Base-by-base conservation (phyloP, 2,888 invertebrate genomes). In the Melipona bicolor region DNA sequence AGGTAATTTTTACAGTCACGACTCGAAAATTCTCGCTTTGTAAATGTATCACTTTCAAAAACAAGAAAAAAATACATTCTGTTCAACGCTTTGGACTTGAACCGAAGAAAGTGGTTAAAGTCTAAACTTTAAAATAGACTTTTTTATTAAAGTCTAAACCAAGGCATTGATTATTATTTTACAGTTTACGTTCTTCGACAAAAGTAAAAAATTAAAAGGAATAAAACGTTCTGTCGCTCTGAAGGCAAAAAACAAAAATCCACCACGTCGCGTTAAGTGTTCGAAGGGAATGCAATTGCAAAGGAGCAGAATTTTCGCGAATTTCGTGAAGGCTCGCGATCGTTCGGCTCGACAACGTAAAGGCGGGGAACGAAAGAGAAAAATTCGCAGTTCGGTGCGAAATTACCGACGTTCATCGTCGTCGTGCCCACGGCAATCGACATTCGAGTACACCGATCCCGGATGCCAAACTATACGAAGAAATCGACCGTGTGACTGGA, bases 401-500 rank as follows among this genome's bases (percentile, higher is more conserved):
- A 79, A 76, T 79, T 76, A 64, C 52, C 36, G 24, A 24, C 27
- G 24, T 21, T 24, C 49, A 73, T 49, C 74, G 24, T 49, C 74
- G 24, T 19, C 36, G 43, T 68, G 50, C 36, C 56, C 50, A 56
- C 56, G 36, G 59, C 56, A 67, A 43, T 79, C 75, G 21, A 17
- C 50, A 21, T 79, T 59, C 74, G 36, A 50, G 54, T 70, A 54
- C 54, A 50, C 6, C 21, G 59, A 49, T 50, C 49, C 62, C n/a
- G n/a, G 52, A n/a, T n/a, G 54, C 52, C 49, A 64, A 73, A 56
- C 68, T 68, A 43, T 73, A 56, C 79, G 49, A 32, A 73, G 79
- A 78, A 81, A 64, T 73, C 69, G 62, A 73, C n/a, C 67, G 71
- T 78, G 64, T 32, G n/a, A 72, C 69, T 64, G 54, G 32, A 62